Percentiles rank a stretch among this genome's conserved stretches.
Evolutionary conservation across 2,797 vertebrate genomes (phyloP).

Genomic region (Rhinophrynus dorsalis): DNA sequence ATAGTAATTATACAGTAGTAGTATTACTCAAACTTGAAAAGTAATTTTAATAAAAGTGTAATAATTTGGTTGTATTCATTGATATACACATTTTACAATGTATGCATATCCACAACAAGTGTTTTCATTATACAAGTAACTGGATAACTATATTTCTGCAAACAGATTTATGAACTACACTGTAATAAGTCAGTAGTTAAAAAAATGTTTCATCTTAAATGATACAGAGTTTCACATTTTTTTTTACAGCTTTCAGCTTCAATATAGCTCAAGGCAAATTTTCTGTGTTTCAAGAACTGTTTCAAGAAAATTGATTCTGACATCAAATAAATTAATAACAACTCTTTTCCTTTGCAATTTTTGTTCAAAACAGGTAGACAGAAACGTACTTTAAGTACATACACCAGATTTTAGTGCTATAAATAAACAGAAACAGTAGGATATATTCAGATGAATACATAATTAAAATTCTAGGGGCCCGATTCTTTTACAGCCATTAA

Average conservation of each 20-base stretch:
- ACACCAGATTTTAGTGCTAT: not conserved
- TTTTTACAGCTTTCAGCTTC: not conserved
- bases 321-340: constrained; percentile 24
- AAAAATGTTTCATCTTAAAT: not conserved
- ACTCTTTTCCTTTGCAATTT: not conserved
- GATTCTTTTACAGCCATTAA: no score
- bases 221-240: not conserved
- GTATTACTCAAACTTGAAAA: no score
- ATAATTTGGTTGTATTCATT: not conserved
- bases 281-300: constrained; percentile 8
- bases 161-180: no score
- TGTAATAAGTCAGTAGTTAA: no score
- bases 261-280: constrained; percentile 12
- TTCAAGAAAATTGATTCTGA: not conserved
- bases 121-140: not conserved
- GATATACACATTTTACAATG: no score
- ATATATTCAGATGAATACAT: no score
- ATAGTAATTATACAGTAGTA: no score
- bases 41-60: no score
- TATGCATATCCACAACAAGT: not conserved
- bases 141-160: not conserved
- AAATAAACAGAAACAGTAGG: not conserved
- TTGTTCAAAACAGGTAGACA: not conserved
- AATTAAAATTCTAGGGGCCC: no score
- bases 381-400: not conserved